These are phyloP conservation scores for Artemisiospiza belli DNA, from an alignment of 2,113 vertebrate species.

Conservation along the genomic window DNA sequence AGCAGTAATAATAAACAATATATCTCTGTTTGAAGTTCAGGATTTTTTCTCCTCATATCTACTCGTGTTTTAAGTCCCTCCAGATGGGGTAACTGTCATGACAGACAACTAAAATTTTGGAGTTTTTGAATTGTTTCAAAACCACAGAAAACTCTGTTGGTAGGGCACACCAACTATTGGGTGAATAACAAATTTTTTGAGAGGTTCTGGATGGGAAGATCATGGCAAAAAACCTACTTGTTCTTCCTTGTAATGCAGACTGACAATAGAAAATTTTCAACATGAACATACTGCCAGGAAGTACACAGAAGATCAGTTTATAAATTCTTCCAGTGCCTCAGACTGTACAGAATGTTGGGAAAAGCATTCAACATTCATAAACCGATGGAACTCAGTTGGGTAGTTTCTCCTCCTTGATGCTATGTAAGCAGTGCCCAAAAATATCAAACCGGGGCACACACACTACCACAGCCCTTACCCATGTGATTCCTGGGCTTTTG, in stretches of 20 bases:
- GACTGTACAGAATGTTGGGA: background rate
- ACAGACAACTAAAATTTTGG: background rate
- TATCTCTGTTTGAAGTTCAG: background rate
- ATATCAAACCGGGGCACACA: background rate
- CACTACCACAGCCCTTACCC: accelerated
- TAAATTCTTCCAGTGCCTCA: background rate
- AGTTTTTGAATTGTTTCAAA: background rate
- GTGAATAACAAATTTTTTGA: background rate
- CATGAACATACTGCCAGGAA: background rate
- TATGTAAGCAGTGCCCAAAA: background rate
- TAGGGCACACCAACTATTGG: background rate
- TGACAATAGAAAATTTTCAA: background rate
- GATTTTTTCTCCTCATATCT: background rate
- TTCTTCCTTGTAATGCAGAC: background rate
- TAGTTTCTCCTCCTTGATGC: background rate
- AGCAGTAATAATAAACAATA: background rate
- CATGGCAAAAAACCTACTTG: background rate
- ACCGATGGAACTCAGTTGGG: background rate
- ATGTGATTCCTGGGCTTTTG: background rate
- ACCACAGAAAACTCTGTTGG: background rate
- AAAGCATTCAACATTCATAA: background rate
- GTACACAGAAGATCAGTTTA: background rate
- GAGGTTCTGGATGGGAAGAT: background rate
- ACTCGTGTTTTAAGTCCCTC: background rate
- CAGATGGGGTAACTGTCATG: background rate